Evolutionary conservation across 2,113 vertebrate species (phyloP), one percentile per base, ranked within the genome.

Genomic region (Gorsachius goisagi): DNA sequence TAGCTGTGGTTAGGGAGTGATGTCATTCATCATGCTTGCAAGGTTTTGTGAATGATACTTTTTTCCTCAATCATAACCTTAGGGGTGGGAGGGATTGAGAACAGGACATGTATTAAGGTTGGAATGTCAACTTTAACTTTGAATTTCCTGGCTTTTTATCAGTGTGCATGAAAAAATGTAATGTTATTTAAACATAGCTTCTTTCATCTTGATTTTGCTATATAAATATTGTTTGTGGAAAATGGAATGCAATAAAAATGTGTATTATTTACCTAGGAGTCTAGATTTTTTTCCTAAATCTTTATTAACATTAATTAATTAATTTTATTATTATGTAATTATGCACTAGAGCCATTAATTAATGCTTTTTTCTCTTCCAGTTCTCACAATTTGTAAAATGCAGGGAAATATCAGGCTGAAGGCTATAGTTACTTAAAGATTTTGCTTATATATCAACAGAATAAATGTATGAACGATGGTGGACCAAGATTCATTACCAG

Each of bases 131-230:
- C 28, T 24, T 85, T 91, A 90, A 58, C 59, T 94, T 94, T 73
- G 91, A 81, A 92, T 93, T 96, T 95, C 88, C 91, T 95, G 93
- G 21, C 10, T 94, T 96, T 96, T 87, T 96, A 87, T 93, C 88
- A 93, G 11, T 8, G 14, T 11, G 16, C 28, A 33, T 88, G 63
- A 89, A 94, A 88, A 93, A 88, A 87, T 56, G 21, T 47, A 47
- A 88, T 60, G 77, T 39, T 96, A 90, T 88, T 88, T 83, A 80
- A 96, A 95, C 27, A 87, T 9, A 88, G 15, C 5, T 74, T 55
- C 59, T 96, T 97, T 94, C 76, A 88, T 87, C 81, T 82, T 45
- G 28, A 72, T 69, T 85, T 84, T 91, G 44, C 41, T 90, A 47
- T 63, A 50, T 60, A 71, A 82, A 73, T 76, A 59, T 33, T 80